These are phyloP conservation scores for Pycnonotus jocosus DNA, from an alignment of 2,113 vertebrate species.

Conservation along the genomic window DNA sequence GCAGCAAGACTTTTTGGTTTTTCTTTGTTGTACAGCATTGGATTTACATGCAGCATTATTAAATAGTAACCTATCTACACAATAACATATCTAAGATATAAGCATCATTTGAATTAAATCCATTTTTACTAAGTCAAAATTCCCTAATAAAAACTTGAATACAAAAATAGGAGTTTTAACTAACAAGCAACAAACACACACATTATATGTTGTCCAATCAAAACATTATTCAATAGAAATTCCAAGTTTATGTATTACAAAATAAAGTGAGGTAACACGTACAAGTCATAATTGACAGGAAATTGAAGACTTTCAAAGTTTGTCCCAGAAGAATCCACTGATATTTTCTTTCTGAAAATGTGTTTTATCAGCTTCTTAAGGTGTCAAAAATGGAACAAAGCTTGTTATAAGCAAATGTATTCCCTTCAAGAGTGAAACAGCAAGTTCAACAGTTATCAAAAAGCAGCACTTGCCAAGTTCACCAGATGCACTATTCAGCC, in stretches of 20 bases:
- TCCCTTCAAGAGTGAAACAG: neutral
- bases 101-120: neutral
- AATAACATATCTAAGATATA: slow-evolving; percentile 30
- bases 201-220: neutral
- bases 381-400: neutral
- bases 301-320: neutral
- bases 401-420: neutral
- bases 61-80: slow-evolving; percentile 39
- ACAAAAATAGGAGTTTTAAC: slow-evolving; percentile 56
- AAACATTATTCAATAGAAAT: slow-evolving; percentile 24
- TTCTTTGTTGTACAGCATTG: slow-evolving; percentile 42
- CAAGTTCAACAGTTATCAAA: neutral
- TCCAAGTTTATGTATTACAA: neutral
- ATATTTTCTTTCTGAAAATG: neutral
- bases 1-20: slow-evolving; percentile 11
- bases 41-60: slow-evolving; percentile 55
- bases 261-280: neutral
- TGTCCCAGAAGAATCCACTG: slow-evolving; percentile 22
- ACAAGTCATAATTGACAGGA: neutral
- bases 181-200: slow-evolving; percentile 22
- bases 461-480: neutral
- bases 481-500: neutral
- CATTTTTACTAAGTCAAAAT: slow-evolving; percentile 47
- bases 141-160: slow-evolving; percentile 34
- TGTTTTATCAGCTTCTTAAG: neutral